Percentiles rank a stretch among this genome's conserved stretches.
phyloP scores from a whole-genome alignment of 2,888 invertebrate species.

The Herminia tarsipennalis region DNA sequence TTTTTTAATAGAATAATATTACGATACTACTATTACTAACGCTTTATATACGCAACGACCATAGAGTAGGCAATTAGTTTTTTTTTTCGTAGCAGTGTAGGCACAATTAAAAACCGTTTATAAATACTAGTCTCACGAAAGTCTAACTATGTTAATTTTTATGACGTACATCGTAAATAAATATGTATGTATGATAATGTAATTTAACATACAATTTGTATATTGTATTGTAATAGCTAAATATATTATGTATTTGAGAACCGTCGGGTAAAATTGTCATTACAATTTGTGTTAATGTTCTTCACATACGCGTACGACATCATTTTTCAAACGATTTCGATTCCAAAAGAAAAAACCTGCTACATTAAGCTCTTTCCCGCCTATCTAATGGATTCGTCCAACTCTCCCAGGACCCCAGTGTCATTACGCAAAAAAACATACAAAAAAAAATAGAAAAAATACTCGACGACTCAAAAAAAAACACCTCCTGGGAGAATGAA shows the following conservation, averaged over 20 bases:
- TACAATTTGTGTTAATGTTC: constrained; percentile 69
- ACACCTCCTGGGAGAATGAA: constrained; percentile 80
- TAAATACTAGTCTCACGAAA: constrained; percentile 5
- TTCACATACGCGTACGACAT: constrained; percentile 66
- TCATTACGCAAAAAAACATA: constrained; percentile 77
- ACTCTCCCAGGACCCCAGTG: constrained; percentile 81
- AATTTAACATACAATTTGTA: constrained; percentile 9
- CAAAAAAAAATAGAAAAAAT: constrained; percentile 62
- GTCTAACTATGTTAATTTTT: constrained; percentile 10
- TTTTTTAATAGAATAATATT: too few species aligned
- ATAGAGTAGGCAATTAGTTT: too few species aligned
- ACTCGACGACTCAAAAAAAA: constrained; percentile 67
- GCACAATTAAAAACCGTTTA: constrained; percentile 16
- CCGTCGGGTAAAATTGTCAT: constrained; percentile 56
- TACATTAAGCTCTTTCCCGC: constrained; percentile 81
- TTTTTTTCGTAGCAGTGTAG: neutral
- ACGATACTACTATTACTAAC: too few species aligned
- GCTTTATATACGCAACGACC: too few species aligned
- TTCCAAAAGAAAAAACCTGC: constrained; percentile 63
- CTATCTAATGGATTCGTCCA: constrained; percentile 84
- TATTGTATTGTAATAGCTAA: constrained; percentile 8
- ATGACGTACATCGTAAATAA: constrained; percentile 8
- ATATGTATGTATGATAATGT: constrained; percentile 23
- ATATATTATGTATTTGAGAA: neutral
- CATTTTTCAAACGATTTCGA: constrained; percentile 65